Evolutionary conservation across 2,113 vertebrate species (phyloP), one percentile per base, ranked within the genome.

Genomic region (Callionymus lyra): DNA sequence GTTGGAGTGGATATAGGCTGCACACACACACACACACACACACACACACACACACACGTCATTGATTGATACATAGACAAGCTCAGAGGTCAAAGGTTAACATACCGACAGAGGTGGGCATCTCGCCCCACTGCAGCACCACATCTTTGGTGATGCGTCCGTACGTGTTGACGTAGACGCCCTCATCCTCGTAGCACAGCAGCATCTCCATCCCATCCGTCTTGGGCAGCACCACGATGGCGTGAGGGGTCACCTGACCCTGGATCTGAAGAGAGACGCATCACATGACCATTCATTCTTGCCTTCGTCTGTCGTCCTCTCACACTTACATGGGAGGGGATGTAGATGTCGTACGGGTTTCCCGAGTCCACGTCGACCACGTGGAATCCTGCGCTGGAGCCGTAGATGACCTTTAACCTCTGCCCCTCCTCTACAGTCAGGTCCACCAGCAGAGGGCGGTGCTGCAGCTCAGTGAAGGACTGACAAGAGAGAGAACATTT

Each of bases 1-100:
- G 87, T 94, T 99, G 85, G 95, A 99, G 89, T 98, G 95, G 89
- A 99, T 99, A 87, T 99, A 99, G 74, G 95, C 95, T 99, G 88
- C 35, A 9, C 47, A 2, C 41, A 35, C 44, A 13, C 43, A 8
- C 50, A 12, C 43, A 1, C 38, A 6, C 44, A 16, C 16, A 34
- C 38, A 39, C 6, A 18, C 27, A 43, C 16, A 6, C 41, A 42
- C 14, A 6, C 43, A 16, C 17, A 15, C 21, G 11, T 4, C 3
- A 6, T 5, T 9, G 16, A 16, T 0, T 1, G 32, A n/a, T n/a
- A n/a, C n/a, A n/a, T n/a, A n/a, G n/a, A n/a, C n/a, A n/a, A n/a
- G 21, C 21, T 8, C 35, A 50, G 57, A 53, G 54, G 49, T 60
- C 56, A 55, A 49, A 61, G 62, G 58, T 55, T 49, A 56, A 91